Conservation (phyloP, 2,797 vertebrate genomes). For the Uromys caudimaculatus region DNA sequence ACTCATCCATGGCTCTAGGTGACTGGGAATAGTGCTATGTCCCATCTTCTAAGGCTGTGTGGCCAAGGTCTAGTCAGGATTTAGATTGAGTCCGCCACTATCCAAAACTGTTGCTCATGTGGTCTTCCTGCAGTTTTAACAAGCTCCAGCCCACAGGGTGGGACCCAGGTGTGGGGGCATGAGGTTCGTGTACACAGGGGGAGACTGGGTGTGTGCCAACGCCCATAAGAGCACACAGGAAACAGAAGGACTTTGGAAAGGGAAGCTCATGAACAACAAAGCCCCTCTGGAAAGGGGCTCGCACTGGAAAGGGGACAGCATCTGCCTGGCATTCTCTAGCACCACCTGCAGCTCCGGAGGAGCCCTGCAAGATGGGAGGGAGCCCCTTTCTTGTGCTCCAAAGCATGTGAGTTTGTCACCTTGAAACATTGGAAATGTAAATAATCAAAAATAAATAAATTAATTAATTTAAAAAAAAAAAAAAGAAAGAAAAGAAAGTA, state of each 20-base stretch:
- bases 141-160: neutral
- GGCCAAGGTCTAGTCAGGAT: neutral
- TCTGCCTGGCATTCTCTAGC: neutral
- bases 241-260: neutral
- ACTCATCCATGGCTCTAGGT: neutral
- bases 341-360: neutral
- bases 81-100: neutral
- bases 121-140: neutral
- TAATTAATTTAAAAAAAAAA: no score
- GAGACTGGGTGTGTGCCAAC: no score
- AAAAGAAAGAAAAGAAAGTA: no score
- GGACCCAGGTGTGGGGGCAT: neutral
- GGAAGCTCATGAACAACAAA: neutral
- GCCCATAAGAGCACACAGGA: neutral
- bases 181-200: neutral
- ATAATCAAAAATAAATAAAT: no score
- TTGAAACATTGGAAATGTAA: no score
- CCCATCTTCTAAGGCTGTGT: neutral
- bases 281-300: neutral
- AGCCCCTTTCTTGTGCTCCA: no score
- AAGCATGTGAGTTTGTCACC: neutral
- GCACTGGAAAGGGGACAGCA: fast-evolving
- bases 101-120: neutral
- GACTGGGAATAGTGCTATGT: neutral
- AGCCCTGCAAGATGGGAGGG: neutral